Base-by-base conservation (phyloP, 2,888 invertebrate genomes). In the Heteromyza rotundicornis region DNA sequence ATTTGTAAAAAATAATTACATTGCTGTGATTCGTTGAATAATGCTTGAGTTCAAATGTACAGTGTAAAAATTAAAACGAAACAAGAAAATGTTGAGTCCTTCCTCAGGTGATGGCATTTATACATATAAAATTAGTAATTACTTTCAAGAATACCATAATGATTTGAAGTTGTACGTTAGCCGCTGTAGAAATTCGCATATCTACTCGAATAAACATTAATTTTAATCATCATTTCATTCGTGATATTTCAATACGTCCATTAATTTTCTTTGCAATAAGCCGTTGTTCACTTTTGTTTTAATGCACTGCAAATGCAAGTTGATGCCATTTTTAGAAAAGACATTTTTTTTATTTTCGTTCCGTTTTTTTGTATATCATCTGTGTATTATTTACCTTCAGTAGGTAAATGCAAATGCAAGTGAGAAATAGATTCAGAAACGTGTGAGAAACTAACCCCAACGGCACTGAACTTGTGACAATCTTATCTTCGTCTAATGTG, bases 51-150 rank as follows among this genome's bases (percentile, higher is more conserved):
- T 78, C 76, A 78, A 79, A 79, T 79, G 75, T 79, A 77, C 74
- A 78, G 79, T 77, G 73, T 76, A 71, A 73, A 75, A 67, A 22
- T 22, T 49, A 52, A 36, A 36, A 12, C n/a, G 19, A 40, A 49
- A 27, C 7, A 24, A 36, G n/a, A 10, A 32, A 22, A 20, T 12
- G 14, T 67, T 70, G 73, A 77, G 75, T 77, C 77, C 75, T 76
- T 77, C 75, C 79, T 79, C 78, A 79, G 78, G 76, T 78, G 76
- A 76, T 78, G 79, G 78, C 78, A 79, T 78, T 78, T 78, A 78
- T 65, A 70, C n/a, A n/a, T n/a, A n/a, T n/a, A n/a, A n/a, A n/a
- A n/a, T n/a, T n/a, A n/a, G n/a, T n/a, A n/a, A n/a, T n/a, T n/a
- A n/a, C n/a, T n/a, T n/a, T n/a, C n/a, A n/a, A n/a, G n/a, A n/a